A percentile compares a stretch with the other conserved stretches of the same genome.
phyloP scores from a whole-genome alignment of 2,113 vertebrate species.

The Psophia crepitans region DNA sequence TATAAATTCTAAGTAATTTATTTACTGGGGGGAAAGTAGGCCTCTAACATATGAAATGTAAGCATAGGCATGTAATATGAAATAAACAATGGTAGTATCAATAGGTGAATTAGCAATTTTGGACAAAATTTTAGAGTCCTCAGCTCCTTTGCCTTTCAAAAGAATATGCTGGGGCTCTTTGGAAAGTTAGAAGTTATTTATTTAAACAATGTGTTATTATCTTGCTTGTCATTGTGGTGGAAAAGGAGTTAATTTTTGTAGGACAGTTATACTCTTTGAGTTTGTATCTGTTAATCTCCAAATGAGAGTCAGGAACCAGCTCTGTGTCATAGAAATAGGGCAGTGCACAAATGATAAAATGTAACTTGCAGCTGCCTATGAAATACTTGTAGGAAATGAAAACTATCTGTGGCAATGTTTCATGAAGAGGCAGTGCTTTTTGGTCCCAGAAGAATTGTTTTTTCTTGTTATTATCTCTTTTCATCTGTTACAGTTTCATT shows the following conservation, averaged over 20 bases:
- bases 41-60: not conserved
- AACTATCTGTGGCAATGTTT: not conserved
- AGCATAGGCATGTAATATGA: not conserved
- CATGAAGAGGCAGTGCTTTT: not conserved
- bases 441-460: not conserved
- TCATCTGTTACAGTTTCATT: not conserved
- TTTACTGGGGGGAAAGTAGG: not conserved
- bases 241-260: not conserved
- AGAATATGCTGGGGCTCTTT: not conserved
- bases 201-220: not conserved
- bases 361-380: not conserved
- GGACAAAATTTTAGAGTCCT: not conserved
- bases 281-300: not conserved
- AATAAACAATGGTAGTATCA: not conserved
- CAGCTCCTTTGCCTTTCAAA: not conserved
- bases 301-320: not conserved
- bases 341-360: not conserved
- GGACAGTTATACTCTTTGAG: not conserved
- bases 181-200: not conserved
- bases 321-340: not conserved
- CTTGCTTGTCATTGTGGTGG: not conserved
- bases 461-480: not conserved
- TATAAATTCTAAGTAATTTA: not conserved
- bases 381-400: not conserved
- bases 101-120: not conserved